A percentile compares a stretch with the other conserved stretches of the same genome.
phyloP scores from a whole-genome alignment of 2,888 invertebrate genomes.

The Junonia oenone region DNA sequence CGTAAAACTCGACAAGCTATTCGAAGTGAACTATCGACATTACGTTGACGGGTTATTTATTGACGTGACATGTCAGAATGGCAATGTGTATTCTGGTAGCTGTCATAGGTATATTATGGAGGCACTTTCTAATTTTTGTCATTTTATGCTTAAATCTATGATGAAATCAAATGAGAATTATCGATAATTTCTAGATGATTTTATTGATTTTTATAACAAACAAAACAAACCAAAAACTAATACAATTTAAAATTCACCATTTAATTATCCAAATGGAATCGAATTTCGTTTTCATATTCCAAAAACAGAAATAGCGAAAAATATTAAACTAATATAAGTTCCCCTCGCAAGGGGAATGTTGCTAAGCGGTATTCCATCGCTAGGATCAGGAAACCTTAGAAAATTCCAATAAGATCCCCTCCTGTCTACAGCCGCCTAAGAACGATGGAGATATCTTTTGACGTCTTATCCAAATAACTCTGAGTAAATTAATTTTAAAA shows the following conservation, averaged over 20 bases:
- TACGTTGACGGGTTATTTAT: constrained; percentile 8
- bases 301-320: neutral
- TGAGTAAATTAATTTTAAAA: neutral
- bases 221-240: neutral
- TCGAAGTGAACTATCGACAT: constrained; percentile 3
- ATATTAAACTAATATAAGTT: neutral
- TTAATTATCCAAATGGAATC: neutral
- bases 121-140: too few species aligned
- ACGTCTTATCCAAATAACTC: neutral
- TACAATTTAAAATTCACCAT: neutral
- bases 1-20: neutral
- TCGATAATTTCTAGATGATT: too few species aligned
- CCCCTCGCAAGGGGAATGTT: constrained; percentile 21
- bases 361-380: constrained; percentile 30
- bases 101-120: too few species aligned
- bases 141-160: too few species aligned
- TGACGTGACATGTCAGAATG: neutral
- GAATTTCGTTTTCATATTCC: neutral
- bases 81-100: too few species aligned
- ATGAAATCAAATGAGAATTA: too few species aligned
- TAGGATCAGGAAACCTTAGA: constrained; percentile 20
- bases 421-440: neutral
- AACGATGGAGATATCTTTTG: neutral
- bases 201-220: neutral
- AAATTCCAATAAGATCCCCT: constrained; percentile 8